phyloP scores from a whole-genome alignment of 2,888 invertebrate genomes.

The Caenorhabditis sp. region DNA sequence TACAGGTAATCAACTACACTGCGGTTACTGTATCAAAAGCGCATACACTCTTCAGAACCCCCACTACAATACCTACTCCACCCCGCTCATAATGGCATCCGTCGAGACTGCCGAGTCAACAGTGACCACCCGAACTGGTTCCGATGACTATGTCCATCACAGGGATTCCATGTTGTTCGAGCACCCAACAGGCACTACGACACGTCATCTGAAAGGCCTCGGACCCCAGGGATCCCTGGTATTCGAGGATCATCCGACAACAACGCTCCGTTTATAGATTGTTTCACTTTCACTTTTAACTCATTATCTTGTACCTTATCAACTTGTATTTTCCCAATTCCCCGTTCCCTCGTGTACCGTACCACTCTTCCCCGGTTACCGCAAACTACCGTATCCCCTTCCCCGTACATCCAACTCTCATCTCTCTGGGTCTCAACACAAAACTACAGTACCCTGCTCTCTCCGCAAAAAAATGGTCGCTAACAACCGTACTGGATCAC shows the following conservation, averaged over 20 bases:
- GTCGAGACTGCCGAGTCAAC: slow-evolving; percentile 74
- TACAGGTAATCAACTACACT: slow-evolving; percentile 49
- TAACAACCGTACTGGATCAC: slow-evolving; percentile 32
- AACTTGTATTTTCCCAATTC: slow-evolving; percentile 39
- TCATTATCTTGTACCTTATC: slow-evolving; percentile 2
- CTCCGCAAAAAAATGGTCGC: slow-evolving; percentile 41
- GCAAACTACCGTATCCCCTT: not conserved
- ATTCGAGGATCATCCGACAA: slow-evolving; percentile 65
- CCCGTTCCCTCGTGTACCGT: slow-evolving; percentile 4
- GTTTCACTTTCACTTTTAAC: not conserved
- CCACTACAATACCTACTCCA: slow-evolving; percentile 70
- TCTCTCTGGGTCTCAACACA: slow-evolving; percentile 44
- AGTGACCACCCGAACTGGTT: slow-evolving; percentile 71
- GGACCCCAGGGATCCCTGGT: slow-evolving; percentile 70
- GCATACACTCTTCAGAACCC: slow-evolving; percentile 30
- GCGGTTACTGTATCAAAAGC: too few relatives aligned
- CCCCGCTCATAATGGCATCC: slow-evolving; percentile 69
- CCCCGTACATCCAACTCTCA: too few relatives aligned
- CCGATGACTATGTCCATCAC: slow-evolving; percentile 60
- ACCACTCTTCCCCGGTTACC: slow-evolving; percentile 20
- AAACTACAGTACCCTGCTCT: slow-evolving; percentile 14
- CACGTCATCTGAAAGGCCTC: slow-evolving; percentile 69
- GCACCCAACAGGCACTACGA: slow-evolving; percentile 53
- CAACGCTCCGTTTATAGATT: slow-evolving; percentile 25
- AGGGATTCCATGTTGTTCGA: slow-evolving; percentile 63